Conservation (phyloP, 2,888 invertebrate species). For the Morpho deidamia region DNA sequence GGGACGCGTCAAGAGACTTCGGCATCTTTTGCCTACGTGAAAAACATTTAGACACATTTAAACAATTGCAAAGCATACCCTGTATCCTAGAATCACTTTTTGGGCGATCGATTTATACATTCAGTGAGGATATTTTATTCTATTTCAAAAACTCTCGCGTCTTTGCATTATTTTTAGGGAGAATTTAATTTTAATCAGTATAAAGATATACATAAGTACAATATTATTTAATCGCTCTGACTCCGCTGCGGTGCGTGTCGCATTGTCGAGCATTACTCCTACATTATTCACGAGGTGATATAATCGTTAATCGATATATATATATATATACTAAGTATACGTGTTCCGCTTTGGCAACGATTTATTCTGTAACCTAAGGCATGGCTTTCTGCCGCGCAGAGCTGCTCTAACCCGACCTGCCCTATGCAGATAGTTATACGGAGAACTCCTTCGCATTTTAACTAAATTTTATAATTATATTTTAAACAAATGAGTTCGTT, state of each 20-base stretch:
- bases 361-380: slow-evolving; percentile 60
- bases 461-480: background rate
- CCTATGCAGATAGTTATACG: background rate
- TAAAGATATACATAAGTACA: slow-evolving; percentile 61
- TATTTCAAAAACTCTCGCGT: slow-evolving; percentile 64
- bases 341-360: slow-evolving; percentile 73
- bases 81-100: slow-evolving; percentile 93
- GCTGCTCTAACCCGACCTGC: slow-evolving; percentile 31
- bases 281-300: slow-evolving; percentile 68
- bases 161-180: slow-evolving; percentile 64
- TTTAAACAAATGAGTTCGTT: background rate
- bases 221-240: slow-evolving; percentile 43
- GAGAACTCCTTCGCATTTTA: slow-evolving; percentile 2
- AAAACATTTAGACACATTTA: slow-evolving; percentile 82
- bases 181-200: slow-evolving; percentile 61
- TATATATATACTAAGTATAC: slow-evolving; percentile 68
- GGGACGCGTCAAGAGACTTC: slow-evolving; percentile 46
- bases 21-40: slow-evolving; percentile 69
- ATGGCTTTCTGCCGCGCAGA: slow-evolving; percentile 30
- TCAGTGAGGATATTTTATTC: slow-evolving; percentile 68
- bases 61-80: slow-evolving; percentile 96
- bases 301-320: slow-evolving; percentile 60
- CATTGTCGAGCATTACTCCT: slow-evolving; percentile 50
- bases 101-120: slow-evolving; percentile 78
- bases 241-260: slow-evolving; percentile 35